phyloP scores from a whole-genome alignment of 2,888 invertebrate species.

The Microctonus hyperodae region DNA sequence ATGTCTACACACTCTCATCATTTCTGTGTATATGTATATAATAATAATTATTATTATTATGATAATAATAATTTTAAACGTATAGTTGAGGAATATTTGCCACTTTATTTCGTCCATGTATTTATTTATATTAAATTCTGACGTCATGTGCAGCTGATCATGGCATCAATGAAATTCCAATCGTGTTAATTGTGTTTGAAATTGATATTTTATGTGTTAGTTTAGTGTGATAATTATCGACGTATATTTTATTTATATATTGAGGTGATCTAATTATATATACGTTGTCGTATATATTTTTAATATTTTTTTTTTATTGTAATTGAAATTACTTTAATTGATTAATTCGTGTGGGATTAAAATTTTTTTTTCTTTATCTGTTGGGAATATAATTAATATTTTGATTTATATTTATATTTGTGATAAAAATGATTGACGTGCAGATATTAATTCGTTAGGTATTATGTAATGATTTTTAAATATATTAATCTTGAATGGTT shows the following conservation, averaged over 20 bases:
- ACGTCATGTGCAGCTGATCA: not conserved
- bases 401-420: not conserved
- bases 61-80: not conserved
- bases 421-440: not conserved
- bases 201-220: not conserved
- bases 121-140: not conserved
- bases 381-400: not conserved
- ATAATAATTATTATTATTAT: not conserved
- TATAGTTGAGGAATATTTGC: too few species aligned
- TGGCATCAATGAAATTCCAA: slow-evolving; percentile 14
- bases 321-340: too few species aligned
- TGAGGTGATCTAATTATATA: too few species aligned
- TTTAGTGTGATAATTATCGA: too few species aligned
- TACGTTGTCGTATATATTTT: too few species aligned
- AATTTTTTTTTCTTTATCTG: too few species aligned
- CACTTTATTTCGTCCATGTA: not conserved
- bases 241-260: too few species aligned
- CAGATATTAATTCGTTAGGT: too few species aligned
- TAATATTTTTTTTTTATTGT: too few species aligned
- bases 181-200: not conserved
- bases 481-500: too few species aligned
- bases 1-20: not conserved
- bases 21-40: slow-evolving; percentile 42
- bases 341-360: too few species aligned
- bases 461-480: too few species aligned